These are phyloP conservation scores for Poeciliopsis turrubarensis DNA, from an alignment of 2,113 vertebrate species.

Conservation along the genomic window DNA sequence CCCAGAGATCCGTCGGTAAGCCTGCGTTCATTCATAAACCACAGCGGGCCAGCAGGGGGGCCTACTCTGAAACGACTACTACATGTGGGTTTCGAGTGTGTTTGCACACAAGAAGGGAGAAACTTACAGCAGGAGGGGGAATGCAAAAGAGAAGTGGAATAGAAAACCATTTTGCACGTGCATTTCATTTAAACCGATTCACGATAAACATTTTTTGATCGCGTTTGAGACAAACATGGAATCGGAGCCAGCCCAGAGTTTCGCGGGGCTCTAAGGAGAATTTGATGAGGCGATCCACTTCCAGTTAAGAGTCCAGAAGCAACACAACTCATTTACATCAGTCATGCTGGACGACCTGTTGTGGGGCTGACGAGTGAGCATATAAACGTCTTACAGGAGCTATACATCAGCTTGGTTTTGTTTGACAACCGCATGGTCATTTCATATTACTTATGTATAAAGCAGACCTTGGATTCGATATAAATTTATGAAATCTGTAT, in stretches of 20 bases:
- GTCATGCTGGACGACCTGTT: background rate
- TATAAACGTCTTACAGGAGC: background rate
- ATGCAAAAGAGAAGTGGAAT: background rate
- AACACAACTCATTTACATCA: background rate
- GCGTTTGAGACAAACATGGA: background rate
- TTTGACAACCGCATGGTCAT: background rate
- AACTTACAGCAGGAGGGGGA: constrained; percentile 6
- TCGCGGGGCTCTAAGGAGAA: background rate
- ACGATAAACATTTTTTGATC: background rate
- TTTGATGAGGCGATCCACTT: background rate
- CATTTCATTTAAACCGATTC: background rate
- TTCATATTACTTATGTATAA: too few species aligned
- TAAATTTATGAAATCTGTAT: too few species aligned
- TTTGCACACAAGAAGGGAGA: background rate
- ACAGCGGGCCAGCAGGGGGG: constrained; percentile 2
- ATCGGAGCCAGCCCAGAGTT: background rate
- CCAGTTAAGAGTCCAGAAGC: background rate
- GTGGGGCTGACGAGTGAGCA: background rate
- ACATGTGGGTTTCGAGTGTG: background rate
- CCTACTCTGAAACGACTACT: constrained; percentile 2
- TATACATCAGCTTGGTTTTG: background rate
- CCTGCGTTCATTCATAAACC: constrained; percentile 57
- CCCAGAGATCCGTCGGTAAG: constrained; percentile 29
- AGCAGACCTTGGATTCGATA: too few species aligned
- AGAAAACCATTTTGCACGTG: background rate